These are phyloP conservation scores for Tetragonisca angustula DNA, from an alignment of 2,888 invertebrate species.

Conservation along the genomic window DNA sequence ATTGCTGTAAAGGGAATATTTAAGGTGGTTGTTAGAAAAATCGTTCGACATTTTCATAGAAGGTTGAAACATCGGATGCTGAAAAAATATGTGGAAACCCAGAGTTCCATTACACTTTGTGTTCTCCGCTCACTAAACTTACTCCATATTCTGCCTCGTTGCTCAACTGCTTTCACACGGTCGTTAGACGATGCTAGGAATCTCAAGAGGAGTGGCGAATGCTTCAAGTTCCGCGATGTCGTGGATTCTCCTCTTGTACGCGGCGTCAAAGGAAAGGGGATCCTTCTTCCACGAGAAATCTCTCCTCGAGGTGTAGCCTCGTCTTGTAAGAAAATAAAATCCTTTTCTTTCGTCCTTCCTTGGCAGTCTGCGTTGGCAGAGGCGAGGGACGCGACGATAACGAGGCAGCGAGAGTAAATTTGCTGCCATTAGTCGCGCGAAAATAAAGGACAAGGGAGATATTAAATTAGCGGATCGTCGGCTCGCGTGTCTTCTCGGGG, in stretches of 20 bases:
- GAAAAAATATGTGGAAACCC: no score
- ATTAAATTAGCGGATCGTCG: slow-evolving; percentile 80
- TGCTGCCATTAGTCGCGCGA: slow-evolving; percentile 82
- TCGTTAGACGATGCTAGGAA: no score
- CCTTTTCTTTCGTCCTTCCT: slow-evolving; percentile 17
- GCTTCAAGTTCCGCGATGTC: slow-evolving; percentile 16
- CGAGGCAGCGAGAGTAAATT: slow-evolving; percentile 80
- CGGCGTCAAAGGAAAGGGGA: slow-evolving; percentile 19
- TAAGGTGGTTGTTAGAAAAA: no score
- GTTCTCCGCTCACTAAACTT: no score
- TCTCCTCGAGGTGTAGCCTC: slow-evolving; percentile 11
- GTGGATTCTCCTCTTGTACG: slow-evolving; percentile 36
- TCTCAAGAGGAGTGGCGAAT: slow-evolving; percentile 30
- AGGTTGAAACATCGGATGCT: no score
- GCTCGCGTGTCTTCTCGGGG: slow-evolving; percentile 42
- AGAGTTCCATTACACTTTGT: no score
- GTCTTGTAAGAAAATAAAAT: not conserved
- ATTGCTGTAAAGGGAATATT: no score
- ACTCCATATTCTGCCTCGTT: no score
- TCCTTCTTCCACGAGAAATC: slow-evolving; percentile 20
- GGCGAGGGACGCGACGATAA: slow-evolving; percentile 73
- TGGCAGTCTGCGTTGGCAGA: slow-evolving; percentile 24
- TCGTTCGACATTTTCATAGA: no score
- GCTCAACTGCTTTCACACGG: no score
- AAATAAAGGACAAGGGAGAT: slow-evolving; percentile 82